Percentiles rank a stretch among this genome's conserved stretches.
These are phyloP conservation scores for Dilophus febrilis DNA, from an alignment of 2,888 invertebrate genomes.

Conservation along the genomic window DNA sequence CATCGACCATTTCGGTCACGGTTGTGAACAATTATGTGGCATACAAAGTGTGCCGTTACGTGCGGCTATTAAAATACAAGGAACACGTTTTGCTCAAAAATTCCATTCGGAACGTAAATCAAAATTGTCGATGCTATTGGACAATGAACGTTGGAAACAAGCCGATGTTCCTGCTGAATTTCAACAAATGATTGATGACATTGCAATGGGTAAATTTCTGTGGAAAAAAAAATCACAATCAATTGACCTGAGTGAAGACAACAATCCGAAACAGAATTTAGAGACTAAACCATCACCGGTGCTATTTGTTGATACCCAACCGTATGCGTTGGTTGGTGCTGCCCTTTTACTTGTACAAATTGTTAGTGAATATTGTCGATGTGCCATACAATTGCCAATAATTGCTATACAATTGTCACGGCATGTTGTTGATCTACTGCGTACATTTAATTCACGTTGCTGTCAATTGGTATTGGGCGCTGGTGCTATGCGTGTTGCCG, in stretches of 20 bases:
- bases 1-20: conserved; percentile 60
- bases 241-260: conserved; percentile 13
- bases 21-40: conserved; percentile 59
- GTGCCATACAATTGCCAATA: conserved; percentile 58
- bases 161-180: conserved; percentile 82
- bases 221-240: conserved; percentile 15
- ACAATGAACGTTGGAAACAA: conserved; percentile 85
- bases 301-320: conserved; percentile 49
- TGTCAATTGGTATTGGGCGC: conserved; percentile 93
- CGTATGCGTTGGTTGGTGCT: conserved; percentile 61
- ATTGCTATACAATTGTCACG: conserved; percentile 65
- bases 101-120: conserved; percentile 80
- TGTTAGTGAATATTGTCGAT: conserved; percentile 80
- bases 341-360: conserved; percentile 77
- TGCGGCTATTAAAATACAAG: conserved; percentile 71
- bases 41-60: conserved; percentile 61
- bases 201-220: conserved; percentile 33
- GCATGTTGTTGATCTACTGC: conserved; percentile 72
- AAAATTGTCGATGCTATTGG: conserved; percentile 68
- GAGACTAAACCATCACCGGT: conserved; percentile 33
- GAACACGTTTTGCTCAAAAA: conserved; percentile 75
- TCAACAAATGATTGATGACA: conserved; percentile 64
- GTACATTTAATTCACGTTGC: conserved; percentile 72
- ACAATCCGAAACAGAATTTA: conserved; percentile 14
- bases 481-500: conserved; percentile 87